Evolutionary conservation across 2,888 invertebrate genomes (phyloP).

Genomic region (Tachina grossa): DNA sequence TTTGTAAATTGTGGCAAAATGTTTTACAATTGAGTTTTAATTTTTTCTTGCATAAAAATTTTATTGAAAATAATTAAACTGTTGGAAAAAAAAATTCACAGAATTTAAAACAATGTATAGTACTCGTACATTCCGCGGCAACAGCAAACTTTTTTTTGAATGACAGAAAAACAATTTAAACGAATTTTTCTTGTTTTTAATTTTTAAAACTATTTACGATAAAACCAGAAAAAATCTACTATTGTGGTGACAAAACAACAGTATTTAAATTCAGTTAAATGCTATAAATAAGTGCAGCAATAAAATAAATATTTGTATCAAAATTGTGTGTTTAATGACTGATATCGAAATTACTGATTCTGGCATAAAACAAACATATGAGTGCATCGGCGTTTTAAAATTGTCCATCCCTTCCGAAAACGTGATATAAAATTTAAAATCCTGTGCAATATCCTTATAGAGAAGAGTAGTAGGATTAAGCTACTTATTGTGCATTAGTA

Average conservation of each 20-base stretch:
- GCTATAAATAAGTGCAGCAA: not conserved
- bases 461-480: too few species aligned
- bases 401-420: too few species aligned
- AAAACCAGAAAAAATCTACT: not conserved
- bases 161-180: constrained; percentile 1
- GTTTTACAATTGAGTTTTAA: constrained; percentile 41
- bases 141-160: not conserved
- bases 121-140: not conserved
- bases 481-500: too few species aligned
- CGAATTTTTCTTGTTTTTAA: not conserved
- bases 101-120: constrained; percentile 9
- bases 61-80: not conserved
- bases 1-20: constrained; percentile 30
- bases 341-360: too few species aligned
- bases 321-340: too few species aligned
- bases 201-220: not conserved
- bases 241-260: constrained; percentile 11
- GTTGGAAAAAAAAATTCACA: not conserved
- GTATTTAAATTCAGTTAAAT: constrained; percentile 21
- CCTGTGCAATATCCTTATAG: too few species aligned
- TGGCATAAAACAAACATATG: too few species aligned
- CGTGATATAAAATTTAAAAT: too few species aligned
- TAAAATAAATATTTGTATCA: not conserved
- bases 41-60: not conserved
- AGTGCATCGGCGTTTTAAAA: too few species aligned